Evolutionary conservation across 1,140 invertebrate genomes (phyloP).

Genomic region (Physella acuta): DNA sequence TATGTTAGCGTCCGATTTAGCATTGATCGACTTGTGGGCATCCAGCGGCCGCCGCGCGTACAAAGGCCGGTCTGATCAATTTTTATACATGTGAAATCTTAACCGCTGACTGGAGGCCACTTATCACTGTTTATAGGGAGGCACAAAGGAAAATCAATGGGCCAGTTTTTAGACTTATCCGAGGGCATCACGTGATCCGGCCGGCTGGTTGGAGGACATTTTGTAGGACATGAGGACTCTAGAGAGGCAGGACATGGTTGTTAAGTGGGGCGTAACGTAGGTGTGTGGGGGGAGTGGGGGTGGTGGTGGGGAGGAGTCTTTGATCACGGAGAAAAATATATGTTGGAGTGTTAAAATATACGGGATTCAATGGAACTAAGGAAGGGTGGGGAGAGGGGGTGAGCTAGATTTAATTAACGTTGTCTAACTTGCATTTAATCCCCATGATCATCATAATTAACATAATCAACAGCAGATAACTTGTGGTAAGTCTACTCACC

Average conservation of each 20-base stretch:
- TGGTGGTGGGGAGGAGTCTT: too few relatives aligned
- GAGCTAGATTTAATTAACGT: neutral
- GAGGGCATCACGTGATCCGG: too few relatives aligned
- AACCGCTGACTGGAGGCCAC: constrained; percentile 6
- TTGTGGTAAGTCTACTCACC: too few relatives aligned
- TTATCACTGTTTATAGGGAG: constrained; percentile 15
- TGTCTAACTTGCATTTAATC: too few relatives aligned
- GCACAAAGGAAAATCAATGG: constrained; percentile 6
- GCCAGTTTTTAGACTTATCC: too few relatives aligned
- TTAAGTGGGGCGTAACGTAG: neutral
- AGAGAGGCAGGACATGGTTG: neutral
- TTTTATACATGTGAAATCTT: constrained; percentile 15
- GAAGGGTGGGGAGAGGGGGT: neutral
- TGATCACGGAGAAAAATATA: too few relatives aligned
- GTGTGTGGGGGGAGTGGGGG: neutral
- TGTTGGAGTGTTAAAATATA: too few relatives aligned
- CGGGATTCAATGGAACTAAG: too few relatives aligned
- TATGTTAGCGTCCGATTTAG: neutral
- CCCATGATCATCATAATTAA: too few relatives aligned
- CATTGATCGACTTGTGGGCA: neutral
- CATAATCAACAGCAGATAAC: too few relatives aligned
- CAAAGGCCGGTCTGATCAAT: constrained; percentile 13
- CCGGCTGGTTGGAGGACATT: too few relatives aligned
- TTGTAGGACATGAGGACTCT: neutral
- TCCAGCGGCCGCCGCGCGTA: neutral